Evolutionary conservation across 1,140 invertebrate genomes (phyloP), one percentile per base, ranked within the genome.

Genomic region (Vollenhovia emeryi): DNA sequence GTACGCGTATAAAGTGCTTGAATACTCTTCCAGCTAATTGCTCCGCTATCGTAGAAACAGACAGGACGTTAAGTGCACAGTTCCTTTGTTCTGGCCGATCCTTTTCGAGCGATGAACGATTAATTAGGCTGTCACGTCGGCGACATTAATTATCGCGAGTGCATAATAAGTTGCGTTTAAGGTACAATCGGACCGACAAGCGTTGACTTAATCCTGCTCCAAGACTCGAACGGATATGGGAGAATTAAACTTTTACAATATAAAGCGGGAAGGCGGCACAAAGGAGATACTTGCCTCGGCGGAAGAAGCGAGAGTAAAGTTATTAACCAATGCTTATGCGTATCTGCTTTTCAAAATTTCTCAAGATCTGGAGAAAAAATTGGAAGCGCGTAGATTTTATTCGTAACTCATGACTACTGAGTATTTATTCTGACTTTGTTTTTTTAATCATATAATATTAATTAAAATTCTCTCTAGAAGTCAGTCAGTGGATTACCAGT

Each of bases 81-180:
- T 13, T 45, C 50, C 78, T 82, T 82, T 82, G 78, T 82, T 59
- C 50, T n/a, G 8, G 27, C n/a, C 43, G 57, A 50, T 84, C 71
- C 71, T 84, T 82, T 73, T n/a, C 55, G 71, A 40, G 48, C 52
- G 73, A 84, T 84, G 30, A 50, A 84, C 73, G 30, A 84, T 84
- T 84, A 84, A 84, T 84, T 84, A 76, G 40, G 8, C 43, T 76
- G 71, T 84, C 57, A 76, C 21, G 57, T 62, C 73, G 21, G 9
- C 57, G 71, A 76, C 55, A 76, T 84, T 84, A 84, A 84, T 84
- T 76, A 76, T 76, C 55, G 80, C 40, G 43, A 48, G 24, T 76
- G 57, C 40, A 76, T 84, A 84, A 84, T 62, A 84, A 74, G 71
- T 57, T 68, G 21, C 36, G 57, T 64, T 84, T 75, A 84, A 84